phyloP scores from a whole-genome alignment of 2,888 invertebrate species.

The Tetranychus truncatus region DNA sequence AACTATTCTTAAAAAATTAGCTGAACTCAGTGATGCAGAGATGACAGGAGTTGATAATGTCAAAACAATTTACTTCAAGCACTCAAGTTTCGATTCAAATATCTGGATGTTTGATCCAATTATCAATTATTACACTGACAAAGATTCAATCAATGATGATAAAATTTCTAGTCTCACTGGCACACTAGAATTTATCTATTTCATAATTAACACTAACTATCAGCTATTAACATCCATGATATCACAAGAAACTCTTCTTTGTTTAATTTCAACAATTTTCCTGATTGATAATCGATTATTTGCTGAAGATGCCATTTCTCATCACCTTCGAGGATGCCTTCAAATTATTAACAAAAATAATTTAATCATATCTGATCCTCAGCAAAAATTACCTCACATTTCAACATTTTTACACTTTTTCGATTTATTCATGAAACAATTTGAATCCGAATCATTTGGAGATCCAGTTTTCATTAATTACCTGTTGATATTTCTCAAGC shows the following conservation, averaged over 20 bases:
- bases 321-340: background rate
- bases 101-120: constrained; percentile 21
- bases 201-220: background rate
- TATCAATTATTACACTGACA: background rate
- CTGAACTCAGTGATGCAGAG: constrained; percentile 1
- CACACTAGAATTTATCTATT: background rate
- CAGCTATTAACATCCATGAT: constrained; percentile 10
- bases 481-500: constrained; percentile 5
- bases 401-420: constrained; percentile 8
- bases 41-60: constrained; percentile 10
- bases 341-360: background rate
- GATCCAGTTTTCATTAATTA: constrained; percentile 19
- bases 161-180: background rate
- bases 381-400: constrained; percentile 6
- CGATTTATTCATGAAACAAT: constrained; percentile 13
- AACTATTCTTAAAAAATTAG: background rate
- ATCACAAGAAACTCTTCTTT: constrained; percentile 2
- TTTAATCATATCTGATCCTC: background rate
- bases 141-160: constrained; percentile 6
- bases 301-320: constrained; percentile 15
- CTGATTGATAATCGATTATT: constrained; percentile 14
- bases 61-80: constrained; percentile 10
- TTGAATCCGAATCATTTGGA: constrained; percentile 17
- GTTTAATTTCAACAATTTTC: constrained; percentile 14
- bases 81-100: constrained; percentile 14